A percentile compares a stretch with the other conserved stretches of the same genome.
Evolutionary conservation across 1,140 invertebrate species (phyloP).

Genomic region (Orchestia grillus): DNA sequence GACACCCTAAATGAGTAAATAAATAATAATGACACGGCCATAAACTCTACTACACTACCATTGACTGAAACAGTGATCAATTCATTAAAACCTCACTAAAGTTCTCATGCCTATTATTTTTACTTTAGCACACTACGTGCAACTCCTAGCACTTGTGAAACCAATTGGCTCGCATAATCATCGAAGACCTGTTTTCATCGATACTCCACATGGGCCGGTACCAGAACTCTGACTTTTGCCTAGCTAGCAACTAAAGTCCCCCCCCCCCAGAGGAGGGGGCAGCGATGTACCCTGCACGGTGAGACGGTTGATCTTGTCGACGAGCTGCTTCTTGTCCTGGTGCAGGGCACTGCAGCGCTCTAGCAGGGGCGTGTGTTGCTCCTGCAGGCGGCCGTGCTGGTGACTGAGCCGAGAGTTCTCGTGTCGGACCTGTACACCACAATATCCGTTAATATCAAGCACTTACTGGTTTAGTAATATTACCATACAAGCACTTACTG

Average conservation of each 20-base stretch:
- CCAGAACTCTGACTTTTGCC: neutral
- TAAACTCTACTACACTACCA: neutral
- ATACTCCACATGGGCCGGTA: neutral
- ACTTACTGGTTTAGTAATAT: neutral
- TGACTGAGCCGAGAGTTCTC: constrained; percentile 62
- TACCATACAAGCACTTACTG: no score
- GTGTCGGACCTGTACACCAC: constrained; percentile 58
- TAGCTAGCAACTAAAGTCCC: neutral
- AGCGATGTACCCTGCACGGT: constrained; percentile 51
- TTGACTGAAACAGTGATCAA: neutral
- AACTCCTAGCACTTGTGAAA: neutral
- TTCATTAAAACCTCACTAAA: neutral
- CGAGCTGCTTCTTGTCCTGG: constrained; percentile 63
- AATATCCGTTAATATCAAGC: neutral
- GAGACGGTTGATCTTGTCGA: constrained; percentile 64
- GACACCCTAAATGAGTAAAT: no score
- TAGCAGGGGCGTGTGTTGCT: constrained; percentile 59
- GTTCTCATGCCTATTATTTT: neutral
- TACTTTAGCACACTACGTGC: neutral
- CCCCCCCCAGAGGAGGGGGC: no score
- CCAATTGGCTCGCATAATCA: neutral
- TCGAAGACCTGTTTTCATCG: neutral
- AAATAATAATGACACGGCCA: no score
- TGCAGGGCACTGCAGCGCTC: constrained; percentile 61
- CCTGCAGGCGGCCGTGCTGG: constrained; percentile 62